phyloP scores from a whole-genome alignment of 2,797 vertebrate species.

The Pipistrellus kuhlii region DNA sequence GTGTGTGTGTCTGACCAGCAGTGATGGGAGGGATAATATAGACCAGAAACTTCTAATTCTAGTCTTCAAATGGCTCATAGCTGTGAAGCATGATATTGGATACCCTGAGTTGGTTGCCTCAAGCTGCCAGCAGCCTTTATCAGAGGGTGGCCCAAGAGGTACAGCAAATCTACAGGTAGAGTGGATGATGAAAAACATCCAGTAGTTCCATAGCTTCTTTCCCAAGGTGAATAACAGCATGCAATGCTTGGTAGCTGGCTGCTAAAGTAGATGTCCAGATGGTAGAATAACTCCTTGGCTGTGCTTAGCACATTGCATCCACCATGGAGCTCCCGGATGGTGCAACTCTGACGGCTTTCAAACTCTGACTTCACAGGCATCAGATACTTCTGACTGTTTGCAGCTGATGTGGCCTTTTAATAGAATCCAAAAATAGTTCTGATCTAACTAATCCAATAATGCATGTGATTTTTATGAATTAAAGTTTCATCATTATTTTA shows the following conservation, averaged over 20 bases:
- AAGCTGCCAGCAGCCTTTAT: neutral
- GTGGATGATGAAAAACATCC: neutral
- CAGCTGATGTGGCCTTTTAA: neutral
- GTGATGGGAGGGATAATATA: neutral
- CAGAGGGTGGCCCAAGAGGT: neutral
- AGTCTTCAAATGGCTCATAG: conserved; percentile 10
- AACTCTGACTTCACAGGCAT: conserved; percentile 30
- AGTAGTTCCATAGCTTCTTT: neutral
- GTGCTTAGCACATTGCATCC: neutral
- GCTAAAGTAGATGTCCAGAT: neutral
- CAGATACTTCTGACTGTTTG: conserved; percentile 11
- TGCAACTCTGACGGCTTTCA: neutral
- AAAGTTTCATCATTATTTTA: conserved; percentile 35
- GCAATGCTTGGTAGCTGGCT: neutral
- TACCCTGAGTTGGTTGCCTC: neutral
- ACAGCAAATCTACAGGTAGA: neutral
- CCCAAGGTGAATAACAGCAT: neutral
- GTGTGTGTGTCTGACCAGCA: neutral
- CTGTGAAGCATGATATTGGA: neutral
- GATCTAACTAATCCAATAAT: no score
- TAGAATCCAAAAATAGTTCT: no score
- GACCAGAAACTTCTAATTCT: conserved; percentile 35
- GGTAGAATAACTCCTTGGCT: conserved; percentile 3
- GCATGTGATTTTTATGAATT: neutral
- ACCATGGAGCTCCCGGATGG: neutral